Percentiles rank a stretch among this genome's conserved stretches.
Evolutionary conservation across 2,888 invertebrate species (phyloP).

Genomic region (Liodrosophila aerea): DNA sequence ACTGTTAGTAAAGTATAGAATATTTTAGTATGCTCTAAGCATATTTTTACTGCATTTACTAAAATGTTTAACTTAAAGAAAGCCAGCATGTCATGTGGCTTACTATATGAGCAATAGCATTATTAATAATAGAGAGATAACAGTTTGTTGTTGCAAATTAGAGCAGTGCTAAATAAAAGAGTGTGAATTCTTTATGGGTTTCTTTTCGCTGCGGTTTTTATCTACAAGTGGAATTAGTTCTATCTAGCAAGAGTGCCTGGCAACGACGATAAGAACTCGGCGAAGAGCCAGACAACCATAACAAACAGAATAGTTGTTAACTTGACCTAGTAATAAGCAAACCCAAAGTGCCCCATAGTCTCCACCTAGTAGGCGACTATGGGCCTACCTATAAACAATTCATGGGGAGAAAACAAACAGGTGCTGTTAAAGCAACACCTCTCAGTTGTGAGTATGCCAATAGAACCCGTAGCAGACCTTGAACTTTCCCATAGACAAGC

Average conservation of each 20-base stretch:
- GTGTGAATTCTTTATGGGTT: too few relatives aligned
- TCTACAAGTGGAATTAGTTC: not conserved
- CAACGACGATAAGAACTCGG: not conserved
- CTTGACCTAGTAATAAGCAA: constrained; percentile 29
- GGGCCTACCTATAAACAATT: constrained; percentile 39
- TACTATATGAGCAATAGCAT: constrained; percentile 11
- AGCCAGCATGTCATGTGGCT: constrained; percentile 35
- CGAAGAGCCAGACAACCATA: not conserved
- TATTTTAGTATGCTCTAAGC: constrained; percentile 2
- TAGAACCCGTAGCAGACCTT: constrained; percentile 55
- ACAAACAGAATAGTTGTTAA: constrained; percentile 4
- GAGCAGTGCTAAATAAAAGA: constrained; percentile 47
- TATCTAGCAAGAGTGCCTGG: not conserved
- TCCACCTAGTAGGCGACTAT: too few relatives aligned
- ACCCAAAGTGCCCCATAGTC: not conserved
- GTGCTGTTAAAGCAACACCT: constrained; percentile 36
- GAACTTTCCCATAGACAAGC: constrained; percentile 38
- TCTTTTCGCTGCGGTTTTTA: too few relatives aligned
- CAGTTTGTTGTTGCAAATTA: constrained; percentile 53
- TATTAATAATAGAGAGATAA: constrained; percentile 43
- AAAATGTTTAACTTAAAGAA: too few relatives aligned
- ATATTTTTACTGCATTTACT: too few relatives aligned
- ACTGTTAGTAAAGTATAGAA: constrained; percentile 10
- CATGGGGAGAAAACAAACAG: constrained; percentile 58
- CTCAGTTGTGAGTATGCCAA: constrained; percentile 28